Percentiles rank a stretch among this genome's conserved stretches.
Conservation (phyloP, 2,797 vertebrate genomes). For the Pteropus rufus region DNA sequence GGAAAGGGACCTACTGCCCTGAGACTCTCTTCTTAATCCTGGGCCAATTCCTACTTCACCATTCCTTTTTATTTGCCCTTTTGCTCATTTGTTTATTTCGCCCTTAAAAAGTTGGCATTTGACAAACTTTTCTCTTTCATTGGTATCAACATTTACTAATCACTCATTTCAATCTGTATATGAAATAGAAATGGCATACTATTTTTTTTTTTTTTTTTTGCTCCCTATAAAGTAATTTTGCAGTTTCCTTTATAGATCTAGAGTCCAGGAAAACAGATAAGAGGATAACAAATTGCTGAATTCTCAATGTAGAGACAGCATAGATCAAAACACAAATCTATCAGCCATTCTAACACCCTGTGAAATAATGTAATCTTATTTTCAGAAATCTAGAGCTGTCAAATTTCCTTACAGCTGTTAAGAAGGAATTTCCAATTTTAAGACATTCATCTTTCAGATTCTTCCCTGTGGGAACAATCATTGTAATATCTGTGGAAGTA, state of each 20-base stretch:
- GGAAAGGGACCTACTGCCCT: neutral
- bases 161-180: neutral
- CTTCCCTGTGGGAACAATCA: neutral
- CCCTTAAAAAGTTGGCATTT: neutral
- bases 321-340: conserved; percentile 20
- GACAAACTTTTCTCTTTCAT: neutral
- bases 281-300: neutral
- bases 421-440: conserved; percentile 1
- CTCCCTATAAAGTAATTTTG: neutral
- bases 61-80: neutral
- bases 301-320: neutral
- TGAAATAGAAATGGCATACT: neutral
- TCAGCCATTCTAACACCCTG: neutral
- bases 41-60: neutral
- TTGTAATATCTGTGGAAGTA: neutral
- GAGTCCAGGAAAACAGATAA: neutral
- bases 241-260: neutral
- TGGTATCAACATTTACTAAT: neutral
- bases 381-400: conserved; percentile 1
- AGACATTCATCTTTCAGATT: neutral
- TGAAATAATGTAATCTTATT: neutral
- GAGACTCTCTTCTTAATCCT: neutral
- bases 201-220: neutral
- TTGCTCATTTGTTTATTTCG: neutral
- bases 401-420: neutral